Conservation (phyloP, 2,888 invertebrate species). For the Fragum whitleyi region DNA sequence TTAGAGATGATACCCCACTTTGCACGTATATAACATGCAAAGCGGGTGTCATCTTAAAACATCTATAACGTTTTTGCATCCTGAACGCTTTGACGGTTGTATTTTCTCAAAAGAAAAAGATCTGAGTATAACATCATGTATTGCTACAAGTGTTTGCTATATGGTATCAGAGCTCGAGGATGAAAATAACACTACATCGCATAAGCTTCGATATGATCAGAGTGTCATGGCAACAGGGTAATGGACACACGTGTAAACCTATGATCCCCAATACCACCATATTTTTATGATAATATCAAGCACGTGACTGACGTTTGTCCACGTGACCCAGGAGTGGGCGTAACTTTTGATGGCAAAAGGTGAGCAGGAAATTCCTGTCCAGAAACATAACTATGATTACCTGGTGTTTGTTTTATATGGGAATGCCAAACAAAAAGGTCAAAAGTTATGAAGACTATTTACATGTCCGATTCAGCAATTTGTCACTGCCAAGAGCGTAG, state of each 20-base stretch:
- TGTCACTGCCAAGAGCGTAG: too few relatives aligned
- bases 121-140: too few relatives aligned
- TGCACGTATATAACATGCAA: too few relatives aligned
- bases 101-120: too few relatives aligned
- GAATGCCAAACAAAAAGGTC: neutral
- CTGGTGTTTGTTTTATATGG: slow-evolving; percentile 14
- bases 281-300: slow-evolving; percentile 18
- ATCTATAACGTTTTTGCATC: too few relatives aligned
- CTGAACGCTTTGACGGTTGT: too few relatives aligned
- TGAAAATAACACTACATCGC: neutral
- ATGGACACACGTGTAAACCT: neutral
- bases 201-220: neutral
- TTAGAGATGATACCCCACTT: too few relatives aligned
- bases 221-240: slow-evolving; percentile 11
- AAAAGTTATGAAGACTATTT: neutral
- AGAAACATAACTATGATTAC: slow-evolving; percentile 14
- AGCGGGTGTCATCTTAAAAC: too few relatives aligned
- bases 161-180: too few relatives aligned
- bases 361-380: slow-evolving; percentile 28
- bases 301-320: slow-evolving; percentile 14
- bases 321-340: slow-evolving; percentile 14
- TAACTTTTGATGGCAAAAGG: slow-evolving; percentile 19
- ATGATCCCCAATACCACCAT: neutral
- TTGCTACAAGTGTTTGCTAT: too few relatives aligned
- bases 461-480: too few relatives aligned